phyloP scores from a whole-genome alignment of 2,113 vertebrate species.

The Proterorhinus semilunaris region DNA sequence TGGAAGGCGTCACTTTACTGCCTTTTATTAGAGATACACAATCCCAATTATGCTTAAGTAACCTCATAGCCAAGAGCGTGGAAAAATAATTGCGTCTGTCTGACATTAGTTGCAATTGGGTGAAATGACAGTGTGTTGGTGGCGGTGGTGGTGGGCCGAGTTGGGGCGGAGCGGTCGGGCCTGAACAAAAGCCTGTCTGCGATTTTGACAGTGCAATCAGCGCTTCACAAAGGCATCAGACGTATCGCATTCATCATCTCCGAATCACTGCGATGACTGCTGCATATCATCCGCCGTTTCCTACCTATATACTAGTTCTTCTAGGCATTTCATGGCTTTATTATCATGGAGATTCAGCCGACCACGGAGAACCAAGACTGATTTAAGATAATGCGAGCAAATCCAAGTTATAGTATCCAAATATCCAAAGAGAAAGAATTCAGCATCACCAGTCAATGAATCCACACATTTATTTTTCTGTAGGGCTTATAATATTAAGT shows the following conservation, averaged over 20 bases:
- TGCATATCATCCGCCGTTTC: slow-evolving; percentile 13
- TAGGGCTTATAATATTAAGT: too few relatives aligned
- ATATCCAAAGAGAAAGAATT: too few relatives aligned
- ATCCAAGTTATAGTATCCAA: background rate
- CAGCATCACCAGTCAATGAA: too few relatives aligned
- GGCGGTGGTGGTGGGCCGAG: background rate
- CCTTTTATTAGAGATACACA: background rate
- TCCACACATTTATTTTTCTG: too few relatives aligned
- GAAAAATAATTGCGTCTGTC: slow-evolving; percentile 46
- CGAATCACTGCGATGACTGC: slow-evolving; percentile 15
- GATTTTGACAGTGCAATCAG: slow-evolving; percentile 56
- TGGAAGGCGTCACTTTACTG: slow-evolving; percentile 8
- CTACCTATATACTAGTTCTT: background rate
- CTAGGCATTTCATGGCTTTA: slow-evolving; percentile 5
- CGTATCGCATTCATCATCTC: slow-evolving; percentile 37
- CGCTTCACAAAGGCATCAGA: slow-evolving; percentile 35
- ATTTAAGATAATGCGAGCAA: background rate
- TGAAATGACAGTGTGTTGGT: slow-evolving; percentile 13
- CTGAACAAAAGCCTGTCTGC: slow-evolving; percentile 46
- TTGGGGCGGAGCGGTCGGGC: slow-evolving; percentile 15
- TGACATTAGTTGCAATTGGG: slow-evolving; percentile 26
- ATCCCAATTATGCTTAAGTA: slow-evolving; percentile 2
- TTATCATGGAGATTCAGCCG: background rate
- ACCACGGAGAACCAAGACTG: background rate
- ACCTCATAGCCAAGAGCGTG: slow-evolving; percentile 27